Base-by-base conservation (phyloP, 2,797 vertebrate species). In the Etheostoma nigrum region DNA sequence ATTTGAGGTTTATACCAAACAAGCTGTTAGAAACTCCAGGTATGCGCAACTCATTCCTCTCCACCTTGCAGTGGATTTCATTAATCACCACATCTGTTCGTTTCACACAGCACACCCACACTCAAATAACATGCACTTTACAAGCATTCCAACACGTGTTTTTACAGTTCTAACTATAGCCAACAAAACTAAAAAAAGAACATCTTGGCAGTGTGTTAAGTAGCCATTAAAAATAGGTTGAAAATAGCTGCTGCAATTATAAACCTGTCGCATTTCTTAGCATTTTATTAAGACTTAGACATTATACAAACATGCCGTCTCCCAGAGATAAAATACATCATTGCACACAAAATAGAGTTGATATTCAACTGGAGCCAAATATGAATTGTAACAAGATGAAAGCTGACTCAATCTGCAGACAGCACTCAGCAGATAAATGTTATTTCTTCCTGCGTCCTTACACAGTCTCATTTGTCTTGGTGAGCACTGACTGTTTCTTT, bases 71-170 rank as follows among this genome's bases (percentile, higher is more conserved):
- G 60, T 73, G 86, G 78, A 68, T 90, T 88, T 78, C 75, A 87
- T 84, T 85, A 89, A 90, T 81, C 70, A 61, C 76, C 74, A 85
- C 84, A 85, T 89, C 79, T 90, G 84, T 57, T 86, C 25, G 7
- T 67, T 79, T 71, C 0, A 0, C 74, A 53, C 71, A 49, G 63
- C 72, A 60, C 82, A 40, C 84, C 86, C 83, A 85, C 76, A 7
- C 64, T 78, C 30, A 47, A 49, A 71, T 48, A 72, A 64, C 61
- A 54, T 1, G n/a, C 61, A 60, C 59, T 60, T 63, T 67, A 63
- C 74, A 75, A 63, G 57, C 30, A 36, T 54, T 66, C 21, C 60
- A 72, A 79, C 61, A 58, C 49, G 63, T 63, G 67, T 62, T 69
- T 79, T 81, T 67, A 74, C 71, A 69, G 27, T 42, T 74, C 51